Evolutionary conservation across 1,140 invertebrate species (phyloP).

Genomic region (Daktulosphaira vitifoliae): DNA sequence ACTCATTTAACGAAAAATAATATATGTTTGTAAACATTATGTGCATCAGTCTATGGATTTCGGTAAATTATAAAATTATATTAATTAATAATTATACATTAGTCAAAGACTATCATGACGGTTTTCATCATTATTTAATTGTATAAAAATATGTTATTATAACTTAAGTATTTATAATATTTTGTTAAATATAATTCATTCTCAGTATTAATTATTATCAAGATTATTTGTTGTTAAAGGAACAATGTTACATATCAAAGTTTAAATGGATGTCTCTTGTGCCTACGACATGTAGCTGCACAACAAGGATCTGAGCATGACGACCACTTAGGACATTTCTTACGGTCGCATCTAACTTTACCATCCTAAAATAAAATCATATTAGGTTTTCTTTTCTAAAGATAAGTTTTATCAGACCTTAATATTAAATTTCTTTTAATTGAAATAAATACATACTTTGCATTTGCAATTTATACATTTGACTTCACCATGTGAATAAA

Average conservation of each 20-base stretch:
- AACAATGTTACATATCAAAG: slow-evolving; percentile 18
- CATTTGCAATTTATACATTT: slow-evolving; percentile 79
- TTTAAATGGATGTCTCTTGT: slow-evolving; percentile 5
- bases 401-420: too few species aligned
- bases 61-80: slow-evolving; percentile 27
- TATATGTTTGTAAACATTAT: slow-evolving; percentile 21
- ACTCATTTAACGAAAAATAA: slow-evolving; percentile 29
- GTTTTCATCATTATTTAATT: slow-evolving; percentile 6
- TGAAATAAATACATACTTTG: slow-evolving; percentile 55
- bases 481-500: slow-evolving; percentile 71
- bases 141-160: slow-evolving; percentile 16
- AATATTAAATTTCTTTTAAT: slow-evolving; percentile 19
- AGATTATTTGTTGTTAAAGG: slow-evolving; percentile 5
- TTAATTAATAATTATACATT: too few species aligned
- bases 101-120: too few species aligned
- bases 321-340: slow-evolving; percentile 60
- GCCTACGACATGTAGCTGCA: slow-evolving; percentile 35
- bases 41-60: slow-evolving; percentile 32
- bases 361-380: slow-evolving; percentile 59
- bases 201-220: background rate
- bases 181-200: background rate
- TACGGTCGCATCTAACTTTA: slow-evolving; percentile 63
- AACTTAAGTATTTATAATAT: too few species aligned
- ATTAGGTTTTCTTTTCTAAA: background rate
- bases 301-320: slow-evolving; percentile 57